A percentile compares a stretch with the other conserved stretches of the same genome.
Evolutionary conservation across 37 sponge, comb jelly and placozoan genomes (phyloP).

Genomic region (Dysidea cf. avara): DNA sequence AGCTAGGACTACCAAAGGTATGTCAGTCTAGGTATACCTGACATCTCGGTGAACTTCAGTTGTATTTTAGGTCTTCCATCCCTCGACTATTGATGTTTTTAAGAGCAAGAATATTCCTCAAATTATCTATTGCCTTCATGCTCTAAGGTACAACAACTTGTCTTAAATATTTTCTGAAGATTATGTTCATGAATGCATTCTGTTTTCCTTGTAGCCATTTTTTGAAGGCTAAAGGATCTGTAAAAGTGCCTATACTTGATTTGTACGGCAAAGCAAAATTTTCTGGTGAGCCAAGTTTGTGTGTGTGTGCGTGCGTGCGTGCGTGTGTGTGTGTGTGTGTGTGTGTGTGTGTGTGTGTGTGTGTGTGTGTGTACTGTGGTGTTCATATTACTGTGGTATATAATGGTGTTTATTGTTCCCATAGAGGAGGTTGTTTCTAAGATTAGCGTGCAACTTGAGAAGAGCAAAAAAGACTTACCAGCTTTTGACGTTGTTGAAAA

Average conservation of each 20-base stretch:
- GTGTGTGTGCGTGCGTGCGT: neutral
- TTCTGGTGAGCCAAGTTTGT: constrained; percentile 14
- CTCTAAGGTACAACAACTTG: constrained; percentile 60
- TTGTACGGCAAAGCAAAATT: constrained; percentile 38
- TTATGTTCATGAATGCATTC: too few species aligned
- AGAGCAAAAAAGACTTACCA: constrained; percentile 35
- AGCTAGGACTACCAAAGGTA: constrained; percentile 78
- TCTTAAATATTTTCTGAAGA: neutral
- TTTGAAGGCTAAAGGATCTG: constrained; percentile 36
- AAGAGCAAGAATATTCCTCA: constrained; percentile 77
- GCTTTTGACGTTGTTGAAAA: constrained; percentile 62
- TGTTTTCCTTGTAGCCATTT: constrained; percentile 62
- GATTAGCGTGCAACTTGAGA: constrained; percentile 13
- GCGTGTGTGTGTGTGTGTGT: neutral
- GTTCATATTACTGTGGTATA: neutral
- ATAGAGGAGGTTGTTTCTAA: constrained; percentile 27
- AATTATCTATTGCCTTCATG: constrained; percentile 81
- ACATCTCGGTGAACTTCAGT: too few species aligned
- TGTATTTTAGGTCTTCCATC: constrained; percentile 65
- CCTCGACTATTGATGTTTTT: constrained; percentile 71
- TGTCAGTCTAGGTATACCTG: neutral
- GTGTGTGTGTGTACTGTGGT: neutral
- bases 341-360: neutral
- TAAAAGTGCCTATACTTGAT: constrained; percentile 23
- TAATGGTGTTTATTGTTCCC: neutral